Conservation (phyloP, 2,113 vertebrate genomes). For the Atherinomorus stipes region DNA sequence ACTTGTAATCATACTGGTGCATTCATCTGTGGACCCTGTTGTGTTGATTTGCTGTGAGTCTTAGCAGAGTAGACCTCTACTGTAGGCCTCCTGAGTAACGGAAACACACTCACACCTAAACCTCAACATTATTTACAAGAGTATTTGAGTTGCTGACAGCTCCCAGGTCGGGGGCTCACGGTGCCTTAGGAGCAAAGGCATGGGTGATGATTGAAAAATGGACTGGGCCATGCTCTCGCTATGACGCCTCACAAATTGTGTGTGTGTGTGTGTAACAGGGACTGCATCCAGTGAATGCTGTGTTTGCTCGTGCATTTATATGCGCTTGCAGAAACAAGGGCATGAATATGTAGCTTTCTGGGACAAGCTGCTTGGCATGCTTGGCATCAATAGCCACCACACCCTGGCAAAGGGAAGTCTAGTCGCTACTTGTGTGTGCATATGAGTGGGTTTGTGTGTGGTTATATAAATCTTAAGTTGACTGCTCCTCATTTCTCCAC, state of each 20-base stretch:
- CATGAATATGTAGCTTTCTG: conserved; percentile 40
- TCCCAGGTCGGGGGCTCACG: conserved; percentile 49
- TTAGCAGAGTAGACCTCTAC: conserved; percentile 1
- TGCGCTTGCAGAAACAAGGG: background rate
- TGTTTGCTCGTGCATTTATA: conserved; percentile 9
- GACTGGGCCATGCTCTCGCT: conserved; percentile 4
- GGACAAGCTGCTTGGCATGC: conserved; percentile 43
- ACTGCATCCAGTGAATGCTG: background rate
- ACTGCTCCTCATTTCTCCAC: conserved; percentile 61
- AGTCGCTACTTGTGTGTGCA: conserved; percentile 28
- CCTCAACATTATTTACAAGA: conserved; percentile 61
- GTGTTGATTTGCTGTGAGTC: conserved; percentile 22
- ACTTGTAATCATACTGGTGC: background rate
- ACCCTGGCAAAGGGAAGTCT: conserved; percentile 48
- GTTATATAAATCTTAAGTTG: conserved; percentile 38
- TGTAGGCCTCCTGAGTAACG: conserved; percentile 19
- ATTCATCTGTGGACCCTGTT: conserved; percentile 3
- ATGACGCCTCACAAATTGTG: conserved; percentile 9
- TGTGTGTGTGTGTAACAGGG: background rate
- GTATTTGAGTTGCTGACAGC: conserved; percentile 70
- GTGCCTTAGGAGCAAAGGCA: conserved; percentile 28
- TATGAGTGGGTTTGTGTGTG: conserved; percentile 34
- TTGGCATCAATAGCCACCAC: conserved; percentile 49
- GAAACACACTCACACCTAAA: conserved; percentile 38
- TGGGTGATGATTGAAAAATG: conserved; percentile 58